A percentile compares a stretch with the other conserved stretches of the same genome.
Evolutionary conservation across 2,797 vertebrate genomes (phyloP).

Genomic region (Enteromius viviparus): DNA sequence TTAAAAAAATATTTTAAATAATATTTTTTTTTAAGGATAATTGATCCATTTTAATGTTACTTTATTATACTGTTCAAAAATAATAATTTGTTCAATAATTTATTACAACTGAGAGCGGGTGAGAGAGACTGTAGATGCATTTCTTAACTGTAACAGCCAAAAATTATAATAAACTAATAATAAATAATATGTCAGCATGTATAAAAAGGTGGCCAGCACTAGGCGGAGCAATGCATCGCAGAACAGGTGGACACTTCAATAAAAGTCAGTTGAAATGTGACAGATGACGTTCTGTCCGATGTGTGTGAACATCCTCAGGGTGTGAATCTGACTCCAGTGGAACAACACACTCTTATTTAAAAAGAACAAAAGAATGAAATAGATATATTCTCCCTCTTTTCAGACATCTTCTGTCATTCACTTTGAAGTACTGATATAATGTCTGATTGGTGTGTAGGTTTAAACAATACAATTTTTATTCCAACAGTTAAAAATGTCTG

Average conservation of each 20-base stretch:
- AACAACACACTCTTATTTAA: conserved; percentile 33
- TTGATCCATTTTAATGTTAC: neutral
- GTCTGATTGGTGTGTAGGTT: neutral
- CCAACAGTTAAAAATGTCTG: neutral
- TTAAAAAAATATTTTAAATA: neutral
- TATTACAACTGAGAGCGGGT: neutral
- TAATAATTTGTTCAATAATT: neutral
- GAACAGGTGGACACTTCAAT: neutral
- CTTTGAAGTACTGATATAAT: neutral
- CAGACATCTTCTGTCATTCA: neutral
- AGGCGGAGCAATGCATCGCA: neutral
- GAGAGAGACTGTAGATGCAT: neutral
- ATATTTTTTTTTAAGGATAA: neutral
- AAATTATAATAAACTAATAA: neutral
- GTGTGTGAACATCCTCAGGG: conserved; percentile 41
- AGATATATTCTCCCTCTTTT: conserved; percentile 9
- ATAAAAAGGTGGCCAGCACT: neutral
- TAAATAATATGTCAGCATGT: neutral
- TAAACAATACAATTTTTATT: neutral
- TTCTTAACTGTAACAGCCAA: neutral
- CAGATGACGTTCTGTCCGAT: neutral
- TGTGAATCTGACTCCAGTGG: conserved; percentile 45
- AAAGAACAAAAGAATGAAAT: conserved; percentile 24
- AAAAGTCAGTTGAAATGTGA: conserved; percentile 29
- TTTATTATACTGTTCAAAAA: neutral